Evolutionary conservation across 2,888 invertebrate genomes (phyloP), one percentile per base, ranked within the genome.

Genomic region (Theretra japonica): DNA sequence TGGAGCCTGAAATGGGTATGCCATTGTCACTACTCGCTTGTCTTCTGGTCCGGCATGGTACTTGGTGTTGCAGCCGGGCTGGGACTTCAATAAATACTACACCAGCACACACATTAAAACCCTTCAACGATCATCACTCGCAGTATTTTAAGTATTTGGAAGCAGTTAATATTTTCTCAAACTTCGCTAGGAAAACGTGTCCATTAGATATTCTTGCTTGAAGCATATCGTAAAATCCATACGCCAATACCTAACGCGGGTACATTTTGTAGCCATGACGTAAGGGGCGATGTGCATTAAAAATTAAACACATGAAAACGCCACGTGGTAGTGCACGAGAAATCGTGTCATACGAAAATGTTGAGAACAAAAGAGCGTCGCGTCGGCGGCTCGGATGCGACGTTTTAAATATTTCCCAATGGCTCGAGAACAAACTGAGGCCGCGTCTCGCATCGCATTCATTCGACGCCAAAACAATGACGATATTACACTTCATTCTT

Each of bases 401-500:
- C 65, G 41, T 65, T 65, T 65, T 65, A 65, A 65, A 65, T 65
- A 65, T 65, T 65, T 65, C 69, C 56, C 58, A 58, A 70, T 70
- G 41, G 58, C 41, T 57, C 41, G 58, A 60, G 68, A 70, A 50
- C 68, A 57, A 41, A 70, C 33, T 48, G 48, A 23, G 23, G 65
- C 65, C 65, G 41, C 48, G 23, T 33, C 23, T 17, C 65, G 60
- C 28, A 23, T 58, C 79, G 76, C 76, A 77, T 77, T 80, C 75
- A 77, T 82, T 79, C 82, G 75, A 83, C 82, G 77, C 70, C 74
- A 80, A 82, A 86, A 86, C 85, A 85, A 86, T 82, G 70, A 79
- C 73, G 71, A 75, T 75, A 76, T 76, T 74, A 79, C 77, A 78
- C 78, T 77, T 76, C 79, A 78, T 82, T 78, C 70, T 57, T 65